phyloP scores from a whole-genome alignment of 2,113 vertebrate genomes.

The Okapia johnstoni region DNA sequence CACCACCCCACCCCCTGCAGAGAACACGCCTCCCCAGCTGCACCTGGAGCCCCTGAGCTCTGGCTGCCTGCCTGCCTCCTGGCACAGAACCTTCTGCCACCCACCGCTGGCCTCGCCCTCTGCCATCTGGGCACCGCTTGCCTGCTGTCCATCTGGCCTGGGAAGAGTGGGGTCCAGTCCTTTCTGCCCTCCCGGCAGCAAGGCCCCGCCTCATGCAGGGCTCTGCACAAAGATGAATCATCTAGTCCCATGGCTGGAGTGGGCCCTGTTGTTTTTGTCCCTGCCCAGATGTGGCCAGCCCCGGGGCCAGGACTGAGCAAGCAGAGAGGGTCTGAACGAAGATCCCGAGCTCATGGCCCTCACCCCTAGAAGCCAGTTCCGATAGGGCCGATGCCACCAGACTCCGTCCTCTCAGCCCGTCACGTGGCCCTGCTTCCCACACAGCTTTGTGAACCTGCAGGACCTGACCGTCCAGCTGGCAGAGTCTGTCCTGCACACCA shows the following conservation, averaged over 20 bases:
- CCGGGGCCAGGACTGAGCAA: neutral
- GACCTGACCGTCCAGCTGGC: neutral
- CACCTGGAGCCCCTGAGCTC: neutral
- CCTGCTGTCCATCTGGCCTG: neutral
- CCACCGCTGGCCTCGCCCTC: fast-evolving
- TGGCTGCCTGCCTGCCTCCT: neutral
- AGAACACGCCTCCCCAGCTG: neutral
- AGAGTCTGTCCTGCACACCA: neutral
- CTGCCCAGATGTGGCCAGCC: fast-evolving
- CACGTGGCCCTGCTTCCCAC: fast-evolving
- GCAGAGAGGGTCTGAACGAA: neutral
- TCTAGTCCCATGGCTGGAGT: neutral
- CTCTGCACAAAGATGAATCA: neutral
- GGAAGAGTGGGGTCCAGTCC: neutral
- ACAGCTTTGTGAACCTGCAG: neutral
- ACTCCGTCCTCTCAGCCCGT: neutral
- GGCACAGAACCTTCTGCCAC: neutral
- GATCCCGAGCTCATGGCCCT: neutral
- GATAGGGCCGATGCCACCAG: neutral
- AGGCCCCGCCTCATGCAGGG: neutral
- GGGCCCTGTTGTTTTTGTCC: neutral
- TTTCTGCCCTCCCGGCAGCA: neutral
- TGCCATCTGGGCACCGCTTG: fast-evolving
- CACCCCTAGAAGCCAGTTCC: neutral
- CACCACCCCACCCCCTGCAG: fast-evolving